Evolutionary conservation across 2,113 vertebrate species (phyloP), one percentile per base, ranked within the genome.

Genomic region (Macquaria ambigua): DNA sequence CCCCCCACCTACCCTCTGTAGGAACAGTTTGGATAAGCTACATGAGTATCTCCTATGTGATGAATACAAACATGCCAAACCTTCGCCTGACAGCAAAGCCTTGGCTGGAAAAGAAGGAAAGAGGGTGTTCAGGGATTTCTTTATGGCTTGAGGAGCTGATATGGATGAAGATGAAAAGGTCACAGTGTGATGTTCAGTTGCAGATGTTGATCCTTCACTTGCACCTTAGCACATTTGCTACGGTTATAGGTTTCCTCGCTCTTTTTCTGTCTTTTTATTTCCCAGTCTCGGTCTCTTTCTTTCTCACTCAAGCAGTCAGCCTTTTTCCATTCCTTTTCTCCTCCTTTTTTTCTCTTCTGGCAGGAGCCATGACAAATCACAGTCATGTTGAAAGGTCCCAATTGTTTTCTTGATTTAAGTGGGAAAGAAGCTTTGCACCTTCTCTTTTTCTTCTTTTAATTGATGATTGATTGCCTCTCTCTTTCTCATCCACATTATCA

Each of bases 1-100:
- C 66, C 28, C 10, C 59, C 41, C 75, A 3, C 56, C 61, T 21
- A 12, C 46, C 37, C 70, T 63, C 58, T 67, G 2, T n/a, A 74
- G 73, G 80, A 91, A 87, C 64, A 84, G 78, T 91, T 91, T 89
- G 90, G 84, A 93, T 92, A 87, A 92, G 78, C 88, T 83, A 74
- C 86, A 93, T 21, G 39, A 89, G 83, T 87, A 81, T 93, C 86
- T 89, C 68, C 79, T 58, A 43, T 77, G 84, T 77, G 90, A 92
- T 84, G 90, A 92, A 92, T 52, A 82, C 85, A 93, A 89, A 90
- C 82, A 89, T 14, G 62, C 48, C 77, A 79, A 72, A 86, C 52
- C 63, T 81, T 74, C 4, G 48, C 50, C 62, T 73, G 69, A 80
- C 80, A 74, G 67, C 83, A 41, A 59, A 74, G 50, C 7, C 34